Percentiles rank a stretch among this genome's conserved stretches.
These are phyloP conservation scores for Chlorodrepanis virens DNA, from an alignment of 2,113 vertebrate genomes.

Conservation along the genomic window DNA sequence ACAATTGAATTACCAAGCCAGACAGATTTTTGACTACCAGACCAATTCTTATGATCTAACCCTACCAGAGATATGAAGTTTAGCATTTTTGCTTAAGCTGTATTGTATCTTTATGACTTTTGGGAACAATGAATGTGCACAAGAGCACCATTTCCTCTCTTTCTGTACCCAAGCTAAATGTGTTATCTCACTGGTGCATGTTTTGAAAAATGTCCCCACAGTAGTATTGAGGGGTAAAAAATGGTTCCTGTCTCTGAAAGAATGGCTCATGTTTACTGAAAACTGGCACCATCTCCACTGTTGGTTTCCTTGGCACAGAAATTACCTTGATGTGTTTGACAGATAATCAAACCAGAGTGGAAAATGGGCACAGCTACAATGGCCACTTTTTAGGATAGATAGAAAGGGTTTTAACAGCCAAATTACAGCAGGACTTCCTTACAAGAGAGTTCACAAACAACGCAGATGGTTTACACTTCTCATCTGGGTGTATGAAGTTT, in stretches of 20 bases:
- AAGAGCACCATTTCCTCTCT: slow-evolving; percentile 24
- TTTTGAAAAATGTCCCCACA: not conserved
- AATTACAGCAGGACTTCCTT: slow-evolving; percentile 31
- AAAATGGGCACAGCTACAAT: slow-evolving; percentile 60
- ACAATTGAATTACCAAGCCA: not conserved
- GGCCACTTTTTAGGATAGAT: not conserved
- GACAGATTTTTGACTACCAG: not conserved
- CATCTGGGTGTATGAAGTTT: not conserved
- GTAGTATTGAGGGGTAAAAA: not conserved
- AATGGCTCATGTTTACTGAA: slow-evolving; percentile 2
- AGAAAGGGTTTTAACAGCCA: slow-evolving; percentile 6
- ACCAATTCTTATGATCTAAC: not conserved
- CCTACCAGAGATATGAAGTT: not conserved
- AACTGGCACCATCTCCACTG: slow-evolving; percentile 9
- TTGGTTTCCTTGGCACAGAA: slow-evolving; percentile 51
- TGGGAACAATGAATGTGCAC: not conserved
- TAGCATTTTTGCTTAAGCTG: not conserved
- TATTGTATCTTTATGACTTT: slow-evolving; percentile 19
- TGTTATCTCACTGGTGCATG: slow-evolving; percentile 44
- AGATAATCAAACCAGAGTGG: slow-evolving; percentile 59
- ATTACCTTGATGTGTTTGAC: slow-evolving; percentile 36
- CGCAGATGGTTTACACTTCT: not conserved
- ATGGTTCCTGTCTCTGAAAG: slow-evolving; percentile 3
- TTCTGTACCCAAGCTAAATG: not conserved
- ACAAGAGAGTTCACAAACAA: not conserved